Evolutionary conservation across 2,113 vertebrate species (phyloP).

Genomic region (Ctenomys sociabilis): DNA sequence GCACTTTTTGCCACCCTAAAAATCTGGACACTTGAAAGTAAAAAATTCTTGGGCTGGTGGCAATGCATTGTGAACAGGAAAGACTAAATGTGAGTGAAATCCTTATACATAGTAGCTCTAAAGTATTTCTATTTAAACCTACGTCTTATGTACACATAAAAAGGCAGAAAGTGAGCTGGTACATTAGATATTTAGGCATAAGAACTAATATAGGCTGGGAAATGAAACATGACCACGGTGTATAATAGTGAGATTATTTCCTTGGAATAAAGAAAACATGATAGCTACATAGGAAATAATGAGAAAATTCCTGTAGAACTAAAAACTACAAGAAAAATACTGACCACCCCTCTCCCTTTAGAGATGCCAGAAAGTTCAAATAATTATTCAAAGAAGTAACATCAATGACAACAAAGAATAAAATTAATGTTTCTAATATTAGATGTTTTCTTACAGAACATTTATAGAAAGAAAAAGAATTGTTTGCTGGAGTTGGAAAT

Average conservation of each 20-base stretch:
- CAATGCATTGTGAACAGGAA: background rate
- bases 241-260: slow-evolving; percentile 14
- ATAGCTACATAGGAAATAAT: background rate
- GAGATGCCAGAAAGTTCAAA: background rate
- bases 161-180: background rate
- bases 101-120: background rate
- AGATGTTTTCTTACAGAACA: background rate
- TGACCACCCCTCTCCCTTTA: background rate
- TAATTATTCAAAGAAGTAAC: background rate
- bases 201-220: background rate
- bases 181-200: background rate
- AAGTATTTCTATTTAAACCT: slow-evolving; percentile 16
- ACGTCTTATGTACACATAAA: background rate
- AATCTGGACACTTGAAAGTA: background rate
- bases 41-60: background rate
- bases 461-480: background rate
- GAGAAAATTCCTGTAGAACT: background rate
- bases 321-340: background rate
- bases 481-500: background rate
- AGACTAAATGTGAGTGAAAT: background rate
- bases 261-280: slow-evolving; percentile 32
- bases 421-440: background rate
- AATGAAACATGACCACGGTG: background rate
- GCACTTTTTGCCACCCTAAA: background rate
- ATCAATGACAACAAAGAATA: background rate